Base-by-base conservation (phyloP, 2,797 vertebrate species). In the Thaleichthys pacificus region DNA sequence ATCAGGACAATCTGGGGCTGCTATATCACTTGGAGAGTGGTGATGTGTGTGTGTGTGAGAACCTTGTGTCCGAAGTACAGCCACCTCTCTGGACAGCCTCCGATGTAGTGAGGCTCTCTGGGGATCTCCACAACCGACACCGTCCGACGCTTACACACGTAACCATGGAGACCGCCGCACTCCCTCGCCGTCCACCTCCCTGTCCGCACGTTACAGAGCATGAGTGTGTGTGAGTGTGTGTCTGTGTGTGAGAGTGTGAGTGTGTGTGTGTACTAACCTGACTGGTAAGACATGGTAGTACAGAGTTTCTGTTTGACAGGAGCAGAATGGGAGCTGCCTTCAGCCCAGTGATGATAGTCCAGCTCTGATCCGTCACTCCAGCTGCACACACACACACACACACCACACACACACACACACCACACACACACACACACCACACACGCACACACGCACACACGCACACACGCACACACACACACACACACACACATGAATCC, bases 51-150 rank as follows among this genome's bases (percentile, higher is more conserved):
- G n/a, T 42, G 15, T 70, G 28, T 24, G 64, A 21, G 74, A 87
- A 98, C 97, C 96, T 99, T 98, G 79, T 94, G 91, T 87, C 94
- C 94, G 69, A 95, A 96, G 85, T 95, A 96, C 0, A 98, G 85
- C 97, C 97, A 99, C 77, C 94, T 94, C 82, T 93, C 93, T 0
- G 97, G 97, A 82, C 97, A 99, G 0, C 77, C 77, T 77, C 95
- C 96, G 4, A 94, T 89, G 74, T 92, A 92, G 63, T 92, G 92
- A 0, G 90, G 90, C 68, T 95, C 92, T 47, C 85, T 90, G 22
- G 90, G 85, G 28, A 91, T 87, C 84, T 95, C 93, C 80, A 97
- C 81, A 85, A 94, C 86, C 61, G 92, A 93, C 70, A 93, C 84
- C 0, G 90, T 90, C 82, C 86, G 89, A 76, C 95, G 93, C 84